Evolutionary conservation across 1,140 invertebrate species (phyloP), one percentile per base, ranked within the genome.

Genomic region (Anoplophora glabripennis): DNA sequence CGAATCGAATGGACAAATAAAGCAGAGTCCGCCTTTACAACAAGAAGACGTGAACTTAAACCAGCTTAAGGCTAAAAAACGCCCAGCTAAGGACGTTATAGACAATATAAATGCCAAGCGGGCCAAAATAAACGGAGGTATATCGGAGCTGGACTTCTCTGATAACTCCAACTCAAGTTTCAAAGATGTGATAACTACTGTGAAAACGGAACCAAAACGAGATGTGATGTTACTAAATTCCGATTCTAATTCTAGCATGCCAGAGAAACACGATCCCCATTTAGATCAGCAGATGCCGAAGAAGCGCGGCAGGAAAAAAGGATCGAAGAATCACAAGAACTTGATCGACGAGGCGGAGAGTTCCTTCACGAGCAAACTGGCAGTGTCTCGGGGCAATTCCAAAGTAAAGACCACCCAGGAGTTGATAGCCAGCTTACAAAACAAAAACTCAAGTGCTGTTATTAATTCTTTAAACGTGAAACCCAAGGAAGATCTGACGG

Each of bases 381-480:
- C 83, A 35, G 81, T 82, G 63, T 80, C 84, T 38, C 79, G 81
- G 15, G 79, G 84, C 36, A 85, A 81, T 66, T 83, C 86, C 59
- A 85, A 91, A 79, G 82, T 93, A 1, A 93, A 92, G 80, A 93
- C 90, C 1, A 93, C 90, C 17, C 88, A 90, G 67, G 88, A 93
- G 72, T 72, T 93, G 14, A 80, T 93, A 51, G 88, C 88, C 37
- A 86, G 89, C 69, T 78, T 93, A 56, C 86, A 89, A 72, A 87
- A 85, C 55, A 79, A 84, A 48, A 82, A 80, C 63, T 52, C 64
- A 44, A 64, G 52, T 57, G 45, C 55, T 45, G 35, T 45, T 41
- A 7, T 44, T 33, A 40, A 18, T 12, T 34, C 18, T 52, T 44
- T 40, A 7, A 36, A 12, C 55, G 10, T 53, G 40, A 70, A 67